A percentile compares a stretch with the other conserved stretches of the same genome.
phyloP scores from a whole-genome alignment of 2,797 vertebrate species.

The Furcifer pardalis region DNA sequence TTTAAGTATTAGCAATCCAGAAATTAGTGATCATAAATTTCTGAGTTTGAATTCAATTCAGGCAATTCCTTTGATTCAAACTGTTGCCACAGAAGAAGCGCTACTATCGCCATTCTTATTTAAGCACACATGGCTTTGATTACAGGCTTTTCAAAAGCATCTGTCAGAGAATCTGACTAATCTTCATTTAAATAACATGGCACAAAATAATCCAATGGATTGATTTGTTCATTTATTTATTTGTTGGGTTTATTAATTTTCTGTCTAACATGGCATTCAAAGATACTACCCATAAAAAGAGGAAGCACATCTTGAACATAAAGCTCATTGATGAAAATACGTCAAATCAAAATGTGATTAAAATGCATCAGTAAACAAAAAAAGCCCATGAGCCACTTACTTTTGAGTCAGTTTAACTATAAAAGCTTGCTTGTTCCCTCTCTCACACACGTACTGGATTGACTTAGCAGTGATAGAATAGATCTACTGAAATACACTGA shows the following conservation, averaged over 20 bases:
- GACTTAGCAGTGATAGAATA: background rate
- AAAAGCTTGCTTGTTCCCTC: background rate
- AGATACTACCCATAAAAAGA: too few species aligned
- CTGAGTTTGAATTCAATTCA: background rate
- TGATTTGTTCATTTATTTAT: too few species aligned
- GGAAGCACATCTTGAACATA: too few species aligned
- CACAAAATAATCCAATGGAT: slow-evolving; percentile 17
- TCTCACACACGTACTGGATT: background rate
- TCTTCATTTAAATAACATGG: background rate
- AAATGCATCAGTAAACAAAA: too few species aligned
- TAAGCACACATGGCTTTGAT: slow-evolving; percentile 7
- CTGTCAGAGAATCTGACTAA: slow-evolving; percentile 23
- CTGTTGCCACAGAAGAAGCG: background rate
- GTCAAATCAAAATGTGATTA: too few species aligned
- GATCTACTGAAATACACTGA: background rate
- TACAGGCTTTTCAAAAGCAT: slow-evolving; percentile 39
- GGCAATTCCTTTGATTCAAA: background rate
- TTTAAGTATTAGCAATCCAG: background rate
- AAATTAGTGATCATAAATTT: background rate
- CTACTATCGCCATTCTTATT: slow-evolving; percentile 17
- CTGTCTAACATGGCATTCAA: too few species aligned
- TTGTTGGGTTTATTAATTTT: too few species aligned
- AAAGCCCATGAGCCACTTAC: too few species aligned
- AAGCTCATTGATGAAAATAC: too few species aligned
- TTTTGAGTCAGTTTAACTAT: too few species aligned